A percentile compares a stretch with the other conserved stretches of the same genome.
Evolutionary conservation across 2,888 invertebrate species (phyloP).

Genomic region (Eupeodes latifasciatus): DNA sequence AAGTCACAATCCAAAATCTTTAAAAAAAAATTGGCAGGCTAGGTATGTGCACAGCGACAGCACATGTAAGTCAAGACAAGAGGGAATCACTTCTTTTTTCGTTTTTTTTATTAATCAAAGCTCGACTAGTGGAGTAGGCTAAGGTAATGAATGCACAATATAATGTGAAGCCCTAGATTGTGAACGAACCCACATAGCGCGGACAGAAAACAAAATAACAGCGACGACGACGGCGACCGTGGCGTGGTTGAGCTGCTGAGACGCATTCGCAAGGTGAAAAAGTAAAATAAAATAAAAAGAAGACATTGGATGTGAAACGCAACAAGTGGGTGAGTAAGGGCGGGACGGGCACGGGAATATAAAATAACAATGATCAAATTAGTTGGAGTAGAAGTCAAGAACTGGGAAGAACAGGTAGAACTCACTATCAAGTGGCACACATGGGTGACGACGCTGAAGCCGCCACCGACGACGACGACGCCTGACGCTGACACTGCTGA

Average conservation of each 20-base stretch:
- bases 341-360: conserved; percentile 8
- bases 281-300: conserved; percentile 22
- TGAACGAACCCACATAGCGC: conserved; percentile 50
- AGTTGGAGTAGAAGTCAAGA: conserved; percentile 29
- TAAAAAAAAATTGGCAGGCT: conserved; percentile 56
- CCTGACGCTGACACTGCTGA: conserved; percentile 21
- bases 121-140: conserved; percentile 59
- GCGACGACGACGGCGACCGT: neutral
- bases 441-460: conserved; percentile 51
- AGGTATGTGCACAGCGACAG: conserved; percentile 51
- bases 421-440: conserved; percentile 61
- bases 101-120: conserved; percentile 53
- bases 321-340: conserved; percentile 57
- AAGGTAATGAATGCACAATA: conserved; percentile 73
- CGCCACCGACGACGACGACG: no score
- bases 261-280: conserved; percentile 44
- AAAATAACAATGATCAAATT: conserved; percentile 36
- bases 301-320: conserved; percentile 44
- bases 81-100: conserved; percentile 58
- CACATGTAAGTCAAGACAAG: conserved; percentile 13
- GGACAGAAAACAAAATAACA: conserved; percentile 48
- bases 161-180: conserved; percentile 73
- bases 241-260: conserved; percentile 20
- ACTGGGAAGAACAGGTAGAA: conserved; percentile 49
- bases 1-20: conserved; percentile 53